Conservation (phyloP, 2,797 vertebrate genomes). For the Lophius americanus region DNA sequence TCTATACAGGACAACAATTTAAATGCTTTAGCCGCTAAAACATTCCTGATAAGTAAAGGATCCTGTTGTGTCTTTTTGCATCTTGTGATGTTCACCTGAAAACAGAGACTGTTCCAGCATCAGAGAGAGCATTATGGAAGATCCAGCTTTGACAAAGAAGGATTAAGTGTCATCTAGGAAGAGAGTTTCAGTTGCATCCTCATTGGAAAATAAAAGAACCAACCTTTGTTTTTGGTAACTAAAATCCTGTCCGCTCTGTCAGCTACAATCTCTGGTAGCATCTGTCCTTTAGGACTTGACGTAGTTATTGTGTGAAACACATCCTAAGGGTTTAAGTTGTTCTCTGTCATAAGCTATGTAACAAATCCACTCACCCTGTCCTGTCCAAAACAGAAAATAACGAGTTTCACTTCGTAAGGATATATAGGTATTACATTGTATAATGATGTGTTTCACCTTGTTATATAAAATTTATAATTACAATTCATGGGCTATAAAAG, state of each 20-base stretch:
- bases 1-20: not conserved
- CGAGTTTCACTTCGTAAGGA: too few relatives aligned
- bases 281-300: not conserved
- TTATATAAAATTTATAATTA: too few relatives aligned
- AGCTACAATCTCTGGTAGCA: conserved; percentile 9
- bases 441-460: too few relatives aligned
- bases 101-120: conserved; percentile 39
- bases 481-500: too few relatives aligned
- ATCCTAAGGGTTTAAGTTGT: too few relatives aligned
- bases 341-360: too few relatives aligned
- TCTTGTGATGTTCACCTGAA: conserved; percentile 19
- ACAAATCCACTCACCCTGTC: too few relatives aligned
- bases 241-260: not conserved
- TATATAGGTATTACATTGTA: too few relatives aligned
- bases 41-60: conserved; percentile 22
- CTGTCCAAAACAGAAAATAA: too few relatives aligned
- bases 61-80: conserved; percentile 5
- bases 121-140: conserved; percentile 52
- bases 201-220: conserved; percentile 26
- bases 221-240: conserved; percentile 21
- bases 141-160: conserved; percentile 59
- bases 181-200: conserved; percentile 32
- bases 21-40: conserved; percentile 36
- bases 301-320: too few relatives aligned
- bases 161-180: conserved; percentile 51